A percentile compares a stretch with the other conserved stretches of the same genome.
phyloP scores from a whole-genome alignment of 2,113 vertebrate species.

The Rhinolophus sinicus region DNA sequence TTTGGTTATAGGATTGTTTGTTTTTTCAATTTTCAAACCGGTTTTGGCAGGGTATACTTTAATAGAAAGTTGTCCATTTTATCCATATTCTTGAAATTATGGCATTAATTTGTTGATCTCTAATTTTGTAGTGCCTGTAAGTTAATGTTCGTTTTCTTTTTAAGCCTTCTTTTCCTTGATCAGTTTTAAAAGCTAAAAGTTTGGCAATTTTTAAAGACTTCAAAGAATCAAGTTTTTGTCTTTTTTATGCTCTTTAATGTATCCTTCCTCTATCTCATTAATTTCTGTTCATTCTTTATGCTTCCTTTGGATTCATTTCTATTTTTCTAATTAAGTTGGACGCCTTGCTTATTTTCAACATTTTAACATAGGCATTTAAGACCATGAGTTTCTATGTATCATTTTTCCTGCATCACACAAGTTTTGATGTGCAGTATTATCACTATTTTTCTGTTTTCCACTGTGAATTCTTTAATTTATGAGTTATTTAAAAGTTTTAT shows the following conservation, averaged over 20 bases:
- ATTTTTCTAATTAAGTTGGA: background rate
- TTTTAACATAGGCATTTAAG: background rate
- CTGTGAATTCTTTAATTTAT: background rate
- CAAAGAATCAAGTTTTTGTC: background rate
- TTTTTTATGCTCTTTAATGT: conserved; percentile 16
- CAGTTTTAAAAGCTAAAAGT: conserved; percentile 14
- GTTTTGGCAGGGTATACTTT: conserved; percentile 10
- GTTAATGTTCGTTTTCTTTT: background rate
- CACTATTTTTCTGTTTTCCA: background rate
- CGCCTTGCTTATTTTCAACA: background rate
- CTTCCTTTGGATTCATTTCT: background rate
- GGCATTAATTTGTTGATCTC: conserved; percentile 18
- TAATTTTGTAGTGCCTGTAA: conserved; percentile 21
- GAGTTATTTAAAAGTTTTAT: conserved; percentile 38
- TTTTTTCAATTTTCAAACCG: conserved; percentile 34
- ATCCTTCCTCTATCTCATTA: background rate
- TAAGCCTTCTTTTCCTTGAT: background rate
- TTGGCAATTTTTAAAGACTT: background rate
- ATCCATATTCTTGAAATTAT: background rate
- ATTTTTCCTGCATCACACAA: background rate
- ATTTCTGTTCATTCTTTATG: conserved; percentile 22
- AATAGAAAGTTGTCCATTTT: conserved; percentile 8
- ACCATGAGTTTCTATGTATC: background rate
- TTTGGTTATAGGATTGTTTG: conserved; percentile 7
- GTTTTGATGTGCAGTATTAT: background rate